A percentile compares a stretch with the other conserved stretches of the same genome.
Evolutionary conservation across 2,888 invertebrate species (phyloP).

Genomic region (Tetragnatha montana): DNA sequence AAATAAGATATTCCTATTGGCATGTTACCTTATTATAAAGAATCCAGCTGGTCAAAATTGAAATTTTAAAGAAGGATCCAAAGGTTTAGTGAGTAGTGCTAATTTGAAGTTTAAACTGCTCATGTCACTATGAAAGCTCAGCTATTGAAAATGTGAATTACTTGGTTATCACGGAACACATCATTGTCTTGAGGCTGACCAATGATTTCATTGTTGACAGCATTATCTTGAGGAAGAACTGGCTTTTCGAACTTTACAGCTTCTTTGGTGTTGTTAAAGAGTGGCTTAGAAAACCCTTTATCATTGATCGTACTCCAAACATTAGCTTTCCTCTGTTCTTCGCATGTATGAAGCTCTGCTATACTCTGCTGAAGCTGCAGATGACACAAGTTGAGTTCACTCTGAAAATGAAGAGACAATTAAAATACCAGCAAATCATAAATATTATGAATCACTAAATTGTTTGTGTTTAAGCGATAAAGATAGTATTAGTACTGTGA

Average conservation of each 20-base stretch:
- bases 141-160: neutral
- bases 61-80: too few relatives aligned
- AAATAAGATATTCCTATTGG: too few relatives aligned
- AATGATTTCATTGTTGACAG: neutral
- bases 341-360: conserved; percentile 45
- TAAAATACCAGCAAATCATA: neutral
- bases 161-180: neutral
- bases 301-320: conserved; percentile 1
- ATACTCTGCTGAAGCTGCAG: conserved; percentile 58
- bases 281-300: neutral
- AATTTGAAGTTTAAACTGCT: too few relatives aligned
- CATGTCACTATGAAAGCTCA: too few relatives aligned
- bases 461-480: too few relatives aligned
- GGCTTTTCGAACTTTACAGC: neutral
- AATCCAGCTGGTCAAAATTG: too few relatives aligned
- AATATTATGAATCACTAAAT: neutral
- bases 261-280: neutral
- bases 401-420: conserved; percentile 41
- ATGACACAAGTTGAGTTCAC: conserved; percentile 59
- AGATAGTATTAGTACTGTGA: too few relatives aligned
- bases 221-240: neutral
- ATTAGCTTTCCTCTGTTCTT: conserved; percentile 44
- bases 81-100: too few relatives aligned
- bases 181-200: conserved; percentile 1
- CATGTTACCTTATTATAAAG: too few relatives aligned